A percentile compares a stretch with the other conserved stretches of the same genome.
Evolutionary conservation across 2,888 invertebrate genomes (phyloP).

Genomic region (Pediacus dermestoides): DNA sequence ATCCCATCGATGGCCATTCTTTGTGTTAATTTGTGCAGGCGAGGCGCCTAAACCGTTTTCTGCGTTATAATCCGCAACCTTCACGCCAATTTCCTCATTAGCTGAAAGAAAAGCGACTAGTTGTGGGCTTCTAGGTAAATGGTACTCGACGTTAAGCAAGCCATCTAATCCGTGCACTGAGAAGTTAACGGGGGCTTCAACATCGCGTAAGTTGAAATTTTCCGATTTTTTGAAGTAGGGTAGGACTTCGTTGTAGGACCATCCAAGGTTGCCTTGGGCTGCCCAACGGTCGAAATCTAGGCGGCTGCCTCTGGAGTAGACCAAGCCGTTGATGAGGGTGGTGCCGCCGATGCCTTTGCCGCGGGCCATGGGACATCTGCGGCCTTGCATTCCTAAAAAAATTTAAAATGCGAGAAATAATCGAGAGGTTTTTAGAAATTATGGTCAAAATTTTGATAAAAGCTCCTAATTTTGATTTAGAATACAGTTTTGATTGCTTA

Average conservation of each 20-base stretch:
- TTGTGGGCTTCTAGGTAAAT: slow-evolving; percentile 7
- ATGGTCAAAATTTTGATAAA: too few relatives aligned
- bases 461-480: too few relatives aligned
- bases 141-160: slow-evolving; percentile 3
- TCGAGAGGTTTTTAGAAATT: too few relatives aligned
- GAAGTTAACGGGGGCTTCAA: not conserved
- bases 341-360: slow-evolving; percentile 55
- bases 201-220: slow-evolving; percentile 1
- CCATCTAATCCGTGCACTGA: not conserved
- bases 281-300: slow-evolving; percentile 52
- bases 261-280: slow-evolving; percentile 32
- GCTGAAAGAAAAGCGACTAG: slow-evolving; percentile 2
- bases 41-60: slow-evolving; percentile 58
- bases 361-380: slow-evolving; percentile 39
- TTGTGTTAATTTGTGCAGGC: slow-evolving; percentile 62
- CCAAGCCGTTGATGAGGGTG: slow-evolving; percentile 51
- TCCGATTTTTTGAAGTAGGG: slow-evolving; percentile 49
- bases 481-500: too few relatives aligned
- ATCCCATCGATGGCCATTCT: slow-evolving; percentile 69
- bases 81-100: slow-evolving; percentile 7
- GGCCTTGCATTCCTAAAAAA: slow-evolving; percentile 3
- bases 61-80: slow-evolving; percentile 22
- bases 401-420: too few relatives aligned
- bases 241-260: slow-evolving; percentile 58
- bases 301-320: slow-evolving; percentile 50